Conservation (phyloP, 2,113 vertebrate species). For the Salvelinus alpinus region DNA sequence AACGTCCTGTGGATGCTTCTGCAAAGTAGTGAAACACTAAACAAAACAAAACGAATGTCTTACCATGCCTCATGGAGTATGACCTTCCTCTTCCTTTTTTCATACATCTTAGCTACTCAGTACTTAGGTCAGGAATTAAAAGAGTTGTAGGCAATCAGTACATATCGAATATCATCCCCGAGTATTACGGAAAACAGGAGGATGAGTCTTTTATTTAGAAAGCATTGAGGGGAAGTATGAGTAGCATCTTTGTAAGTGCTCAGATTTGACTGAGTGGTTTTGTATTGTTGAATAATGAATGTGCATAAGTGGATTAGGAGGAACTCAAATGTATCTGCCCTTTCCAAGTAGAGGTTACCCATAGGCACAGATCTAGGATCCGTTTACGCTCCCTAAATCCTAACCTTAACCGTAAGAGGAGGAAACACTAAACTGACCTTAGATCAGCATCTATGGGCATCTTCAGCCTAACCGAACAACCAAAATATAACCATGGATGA, state of each 20-base stretch:
- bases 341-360: neutral
- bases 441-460: constrained; percentile 14
- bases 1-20: neutral
- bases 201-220: constrained; percentile 52
- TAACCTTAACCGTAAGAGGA: neutral
- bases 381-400: constrained; percentile 2
- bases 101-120: constrained; percentile 19
- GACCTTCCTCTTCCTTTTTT: constrained; percentile 16
- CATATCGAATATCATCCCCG: constrained; percentile 23
- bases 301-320: constrained; percentile 56
- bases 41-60: constrained; percentile 15
- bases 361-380: constrained; percentile 24
- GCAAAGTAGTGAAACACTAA: constrained; percentile 1
- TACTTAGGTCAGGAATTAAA: constrained; percentile 34
- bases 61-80: neutral
- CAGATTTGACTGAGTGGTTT: constrained; percentile 64
- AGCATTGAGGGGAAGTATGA: constrained; percentile 35
- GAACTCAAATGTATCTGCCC: constrained; percentile 38
- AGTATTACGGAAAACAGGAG: constrained; percentile 25
- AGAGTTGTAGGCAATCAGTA: constrained; percentile 37
- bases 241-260: constrained; percentile 47
- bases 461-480: constrained; percentile 20
- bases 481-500: constrained; percentile 11
- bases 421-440: neutral
- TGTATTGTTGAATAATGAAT: constrained; percentile 73